A percentile compares a stretch with the other conserved stretches of the same genome.
Evolutionary conservation across 2,888 invertebrate species (phyloP).

Genomic region (Endotricha flammealis): DNA sequence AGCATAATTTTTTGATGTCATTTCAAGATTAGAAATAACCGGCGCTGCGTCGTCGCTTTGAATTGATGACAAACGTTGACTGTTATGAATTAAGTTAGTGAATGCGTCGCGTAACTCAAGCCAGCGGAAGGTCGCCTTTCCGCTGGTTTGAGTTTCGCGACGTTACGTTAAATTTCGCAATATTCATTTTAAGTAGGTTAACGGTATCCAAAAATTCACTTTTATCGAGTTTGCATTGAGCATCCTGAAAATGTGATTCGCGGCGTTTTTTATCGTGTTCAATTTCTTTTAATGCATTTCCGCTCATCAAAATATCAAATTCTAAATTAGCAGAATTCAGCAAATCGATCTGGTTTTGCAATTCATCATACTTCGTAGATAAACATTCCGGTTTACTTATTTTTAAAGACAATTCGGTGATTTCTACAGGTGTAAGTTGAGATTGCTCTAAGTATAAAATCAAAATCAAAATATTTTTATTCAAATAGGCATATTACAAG

Average conservation of each 20-base stretch:
- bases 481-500: too few species aligned
- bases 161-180: conserved; percentile 23
- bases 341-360: background rate
- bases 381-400: background rate
- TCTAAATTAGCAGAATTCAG: too few species aligned
- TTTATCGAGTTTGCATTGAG: background rate
- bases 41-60: conserved; percentile 17
- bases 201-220: background rate
- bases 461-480: too few species aligned
- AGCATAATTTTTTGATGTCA: conserved; percentile 16
- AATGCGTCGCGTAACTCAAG: conserved; percentile 23
- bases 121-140: conserved; percentile 18
- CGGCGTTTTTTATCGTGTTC: background rate
- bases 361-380: background rate
- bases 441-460: too few species aligned
- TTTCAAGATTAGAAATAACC: conserved; percentile 17
- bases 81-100: conserved; percentile 17
- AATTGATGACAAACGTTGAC: conserved; percentile 1
- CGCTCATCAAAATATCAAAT: background rate
- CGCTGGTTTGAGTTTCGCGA: too few species aligned
- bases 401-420: background rate
- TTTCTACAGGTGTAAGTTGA: background rate
- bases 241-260: background rate
- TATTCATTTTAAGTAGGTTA: conserved; percentile 8
- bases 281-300: background rate